Percentiles rank a stretch among this genome's conserved stretches.
Conservation (phyloP, 2,113 vertebrate genomes). For the Dicaeum eximium region DNA sequence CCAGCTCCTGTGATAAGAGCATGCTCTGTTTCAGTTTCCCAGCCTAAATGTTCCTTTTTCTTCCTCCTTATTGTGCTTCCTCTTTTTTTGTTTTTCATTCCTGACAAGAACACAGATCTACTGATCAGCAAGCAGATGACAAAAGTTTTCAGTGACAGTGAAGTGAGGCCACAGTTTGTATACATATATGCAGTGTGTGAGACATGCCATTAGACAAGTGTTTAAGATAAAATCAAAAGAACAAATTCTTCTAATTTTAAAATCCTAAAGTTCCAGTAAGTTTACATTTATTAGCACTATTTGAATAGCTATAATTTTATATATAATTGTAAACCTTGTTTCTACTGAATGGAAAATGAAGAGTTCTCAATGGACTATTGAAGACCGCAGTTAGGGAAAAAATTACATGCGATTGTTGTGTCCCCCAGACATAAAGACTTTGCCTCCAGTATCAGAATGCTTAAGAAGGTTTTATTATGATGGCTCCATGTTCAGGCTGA, state of each 20-base stretch:
- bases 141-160: background rate
- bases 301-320: background rate
- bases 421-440: too few relatives aligned
- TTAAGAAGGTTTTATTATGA: too few relatives aligned
- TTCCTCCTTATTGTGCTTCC: background rate
- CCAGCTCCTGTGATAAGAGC: background rate
- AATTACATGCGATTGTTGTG: too few relatives aligned
- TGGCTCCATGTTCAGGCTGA: too few relatives aligned
- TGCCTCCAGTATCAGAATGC: too few relatives aligned
- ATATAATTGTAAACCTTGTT: background rate
- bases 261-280: background rate
- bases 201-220: background rate
- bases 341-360: background rate
- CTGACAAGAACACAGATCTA: background rate
- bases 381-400: background rate
- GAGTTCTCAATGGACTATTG: background rate
- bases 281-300: background rate
- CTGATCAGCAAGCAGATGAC: background rate
- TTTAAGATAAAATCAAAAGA: background rate
- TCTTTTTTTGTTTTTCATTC: background rate
- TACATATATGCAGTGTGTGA: too few relatives aligned
- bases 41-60: background rate
- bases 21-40: background rate
- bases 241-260: background rate
- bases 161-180: background rate